phyloP scores from a whole-genome alignment of 23 tunicate species.

The Ciona savignyi region DNA sequence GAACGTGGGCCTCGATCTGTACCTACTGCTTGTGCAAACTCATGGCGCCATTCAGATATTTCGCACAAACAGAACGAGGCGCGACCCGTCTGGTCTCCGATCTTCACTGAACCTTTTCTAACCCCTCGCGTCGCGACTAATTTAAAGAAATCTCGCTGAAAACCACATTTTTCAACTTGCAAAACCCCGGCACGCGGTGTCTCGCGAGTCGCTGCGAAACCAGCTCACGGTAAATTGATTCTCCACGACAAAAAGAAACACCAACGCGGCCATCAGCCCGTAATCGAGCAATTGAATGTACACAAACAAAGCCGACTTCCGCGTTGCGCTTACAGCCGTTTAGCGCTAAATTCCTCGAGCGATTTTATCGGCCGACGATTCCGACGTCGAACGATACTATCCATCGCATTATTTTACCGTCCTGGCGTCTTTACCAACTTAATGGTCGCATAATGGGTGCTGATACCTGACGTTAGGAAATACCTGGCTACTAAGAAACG shows the following conservation, averaged over 20 bases:
- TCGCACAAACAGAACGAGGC: slow-evolving; percentile 8
- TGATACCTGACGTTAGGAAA: no score
- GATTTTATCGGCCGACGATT: not conserved
- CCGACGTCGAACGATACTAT: not conserved
- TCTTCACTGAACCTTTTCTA: not conserved
- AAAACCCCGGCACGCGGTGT: not conserved
- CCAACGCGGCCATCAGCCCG: not conserved
- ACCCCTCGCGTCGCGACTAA: not conserved
- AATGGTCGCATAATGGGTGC: not conserved
- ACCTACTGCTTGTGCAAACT: slow-evolving; percentile 13
- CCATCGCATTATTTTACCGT: not conserved
- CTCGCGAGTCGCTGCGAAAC: not conserved
- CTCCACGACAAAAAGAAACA: not conserved
- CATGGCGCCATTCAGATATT: slow-evolving; percentile 20
- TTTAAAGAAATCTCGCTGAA: not conserved
- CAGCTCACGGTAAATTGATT: not conserved
- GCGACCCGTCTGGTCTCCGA: not conserved
- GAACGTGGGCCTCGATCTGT: not conserved
- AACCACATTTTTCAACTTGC: not conserved
- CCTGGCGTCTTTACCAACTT: not conserved
- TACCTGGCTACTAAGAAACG: no score
- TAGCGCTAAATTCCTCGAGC: slow-evolving; percentile 1
- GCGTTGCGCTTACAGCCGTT: not conserved
- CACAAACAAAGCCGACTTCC: not conserved
- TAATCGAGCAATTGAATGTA: not conserved